Evolutionary conservation across 2,888 invertebrate species (phyloP), one percentile per base, ranked within the genome.

Genomic region (Ochropleura plecta): DNA sequence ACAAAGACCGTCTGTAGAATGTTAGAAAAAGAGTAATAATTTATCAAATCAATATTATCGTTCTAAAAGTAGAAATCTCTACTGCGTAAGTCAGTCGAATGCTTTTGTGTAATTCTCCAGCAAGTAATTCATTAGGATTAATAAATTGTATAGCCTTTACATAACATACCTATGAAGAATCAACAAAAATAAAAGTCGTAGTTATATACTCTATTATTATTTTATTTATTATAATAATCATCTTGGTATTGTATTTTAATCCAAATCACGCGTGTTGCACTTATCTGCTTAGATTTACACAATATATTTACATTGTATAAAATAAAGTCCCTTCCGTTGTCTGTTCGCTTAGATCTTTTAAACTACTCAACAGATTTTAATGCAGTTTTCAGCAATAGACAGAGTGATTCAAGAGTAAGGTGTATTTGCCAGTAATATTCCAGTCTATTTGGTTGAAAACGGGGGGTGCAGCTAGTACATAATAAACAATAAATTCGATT

Each of bases 181-280:
- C 5, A 12, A 10, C 12, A 51, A 40, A 40, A 78, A 40, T 46
- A 40, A 70, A 59, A 59, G 30, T 44, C 44, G 57, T 40, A 0
- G 51, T 40, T 16, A 48, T n/a, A 49, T 49, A 59, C 10, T 49
- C 12, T 3, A 7, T 18, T 12, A 9, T 59, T n/a, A 59, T 20
- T 30, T 51, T 48, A 57, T 67, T 75, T 79, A 71, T 79, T 72
- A 79, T 46, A 53, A 40, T 42, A 53, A 20, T 49, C n/a, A n/a
- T 62, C 42, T 16, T 51, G 48, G 12, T 14, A n/a, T 46, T 53
- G 18, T n/a, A 3, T 9, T 14, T 42, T 71, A 42, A 79, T 60
- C 40, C 16, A 42, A 51, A 18, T 51, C 20, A 60, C 51, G 3
- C 48, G 51, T 8, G 0, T 5, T 51, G 1, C 49, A 46, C 49